Evolutionary conservation across 2,797 vertebrate species (phyloP).

Genomic region (Brachyrhaphis roseni): DNA sequence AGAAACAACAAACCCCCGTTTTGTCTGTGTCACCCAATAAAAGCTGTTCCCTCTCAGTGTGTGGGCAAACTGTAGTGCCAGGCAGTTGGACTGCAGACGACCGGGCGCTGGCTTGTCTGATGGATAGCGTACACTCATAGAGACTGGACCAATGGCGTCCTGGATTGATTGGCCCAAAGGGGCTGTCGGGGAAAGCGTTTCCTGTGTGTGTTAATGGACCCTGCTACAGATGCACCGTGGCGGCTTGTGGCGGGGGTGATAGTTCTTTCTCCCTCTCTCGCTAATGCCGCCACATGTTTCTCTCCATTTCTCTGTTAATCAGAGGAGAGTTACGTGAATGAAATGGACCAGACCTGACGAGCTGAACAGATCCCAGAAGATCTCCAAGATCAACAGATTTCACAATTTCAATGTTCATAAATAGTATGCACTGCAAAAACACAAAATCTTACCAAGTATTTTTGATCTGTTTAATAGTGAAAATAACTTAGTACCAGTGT

Average conservation of each 20-base stretch:
- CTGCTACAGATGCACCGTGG: conserved; percentile 70
- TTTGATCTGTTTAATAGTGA: too few relatives aligned
- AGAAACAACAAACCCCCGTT: conserved; percentile 49
- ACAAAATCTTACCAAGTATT: too few relatives aligned
- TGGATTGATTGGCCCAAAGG: conserved; percentile 77
- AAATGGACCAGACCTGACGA: conserved; percentile 55
- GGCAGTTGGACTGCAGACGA: conserved; percentile 66
- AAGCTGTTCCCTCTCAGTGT: conserved; percentile 50
- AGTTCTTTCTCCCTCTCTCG: conserved; percentile 51
- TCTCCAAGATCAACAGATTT: conserved; percentile 15
- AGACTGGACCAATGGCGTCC: conserved; percentile 72
- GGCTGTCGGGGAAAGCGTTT: conserved; percentile 74
- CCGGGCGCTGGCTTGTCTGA: conserved; percentile 71
- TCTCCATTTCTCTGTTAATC: conserved; percentile 66
- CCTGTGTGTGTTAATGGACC: conserved; percentile 81
- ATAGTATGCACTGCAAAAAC: background rate
- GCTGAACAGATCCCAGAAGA: conserved; percentile 24
- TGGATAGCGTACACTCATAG: conserved; percentile 68
- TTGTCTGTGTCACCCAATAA: conserved; percentile 67
- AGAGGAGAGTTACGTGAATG: conserved; percentile 58
- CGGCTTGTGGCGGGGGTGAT: conserved; percentile 60
- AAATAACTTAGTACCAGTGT: too few relatives aligned
- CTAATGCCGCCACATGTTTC: conserved; percentile 40
- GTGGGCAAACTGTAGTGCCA: conserved; percentile 68
- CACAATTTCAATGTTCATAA: background rate